Base-by-base conservation (phyloP, 2,888 invertebrate genomes). In the Hanleya hanleyi region DNA sequence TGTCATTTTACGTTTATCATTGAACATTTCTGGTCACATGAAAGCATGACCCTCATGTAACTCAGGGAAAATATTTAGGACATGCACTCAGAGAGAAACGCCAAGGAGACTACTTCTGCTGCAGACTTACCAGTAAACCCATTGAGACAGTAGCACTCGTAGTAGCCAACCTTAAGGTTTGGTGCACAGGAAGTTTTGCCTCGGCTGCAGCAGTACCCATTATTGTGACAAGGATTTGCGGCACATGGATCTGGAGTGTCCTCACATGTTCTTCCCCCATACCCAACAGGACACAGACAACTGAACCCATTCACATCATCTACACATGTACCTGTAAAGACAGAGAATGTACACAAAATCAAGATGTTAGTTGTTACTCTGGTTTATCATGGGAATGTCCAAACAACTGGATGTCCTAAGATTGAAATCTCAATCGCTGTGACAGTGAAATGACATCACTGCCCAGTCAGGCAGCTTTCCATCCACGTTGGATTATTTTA, bases 221-320 rank as follows among this genome's bases (percentile, higher is more conserved):
- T 78, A 77, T 88, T 87, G 50, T 82, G 80, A 68, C 88, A 88
- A 9, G 87, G 87, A 41, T 80, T 79, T 38, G 85, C 80, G 26
- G 61, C 38, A 76, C 88, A 88, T 1, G 83, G 81, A 75, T 87
- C 86, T 47, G 81, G 38, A 9, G 65, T 49, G 6, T 57, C 57
- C 68, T 83, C 81, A 83, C 88, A 88, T 57, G 71, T 76, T 26
- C 26, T 51, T 33, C 87, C 88, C 18, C 82, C 81, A 73, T 82
- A 83, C 18, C 80, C 77, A 1, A 71, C 66, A 41, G 75, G 69
- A 81, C 89, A 89, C 35, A 64, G 7, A 77, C 89, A 89, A 0
- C 71, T 80, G 77, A 83, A 88, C 4, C 70, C 61, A 41, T 83
- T 81, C 18, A 82, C 68, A 6, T 83, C 83, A 77, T 89, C 88